A percentile compares a stretch with the other conserved stretches of the same genome.
Conservation (phyloP, 1,140 invertebrate genomes). For the Achroia grisella region DNA sequence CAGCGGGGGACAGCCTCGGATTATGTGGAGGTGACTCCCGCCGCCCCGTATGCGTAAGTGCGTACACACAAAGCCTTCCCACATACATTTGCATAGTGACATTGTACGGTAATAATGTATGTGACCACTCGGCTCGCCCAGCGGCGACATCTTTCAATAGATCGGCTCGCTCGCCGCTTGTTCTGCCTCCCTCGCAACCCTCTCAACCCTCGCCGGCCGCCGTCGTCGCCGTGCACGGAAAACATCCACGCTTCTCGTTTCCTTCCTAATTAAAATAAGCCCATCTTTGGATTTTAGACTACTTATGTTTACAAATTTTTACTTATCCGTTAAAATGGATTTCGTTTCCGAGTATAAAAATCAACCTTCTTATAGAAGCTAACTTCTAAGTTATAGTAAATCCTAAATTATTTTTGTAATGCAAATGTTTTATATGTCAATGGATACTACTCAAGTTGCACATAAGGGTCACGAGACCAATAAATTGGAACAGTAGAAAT, state of each 20-base stretch:
- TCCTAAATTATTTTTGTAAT: too few species aligned
- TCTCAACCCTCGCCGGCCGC: too few species aligned
- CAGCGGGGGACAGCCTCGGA: conserved; percentile 41
- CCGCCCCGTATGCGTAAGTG: conserved; percentile 63
- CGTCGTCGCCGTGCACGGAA: background rate
- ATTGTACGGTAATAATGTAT: conserved; percentile 69
- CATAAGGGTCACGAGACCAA: too few species aligned
- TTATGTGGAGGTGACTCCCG: conserved; percentile 57
- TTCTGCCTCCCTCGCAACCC: background rate
- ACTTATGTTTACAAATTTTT: conserved; percentile 4
- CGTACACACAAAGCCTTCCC: conserved; percentile 66
- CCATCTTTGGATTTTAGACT: conserved; percentile 7
- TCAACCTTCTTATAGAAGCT: too few species aligned
- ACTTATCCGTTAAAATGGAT: background rate
- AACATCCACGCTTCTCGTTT: conserved; percentile 11
- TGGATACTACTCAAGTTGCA: too few species aligned
- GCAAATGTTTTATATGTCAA: too few species aligned
- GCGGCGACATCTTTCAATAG: conserved; percentile 54
- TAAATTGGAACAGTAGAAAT: conserved; percentile 8
- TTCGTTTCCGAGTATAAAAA: too few species aligned
- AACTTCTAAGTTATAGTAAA: too few species aligned
- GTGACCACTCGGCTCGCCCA: conserved; percentile 54
- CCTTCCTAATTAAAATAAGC: conserved; percentile 36
- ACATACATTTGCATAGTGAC: conserved; percentile 72
- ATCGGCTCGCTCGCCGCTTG: conserved; percentile 31